A percentile compares a stretch with the other conserved stretches of the same genome.
phyloP scores from a whole-genome alignment of 2,888 invertebrate genomes.

The Pardosa pseudoannulata region DNA sequence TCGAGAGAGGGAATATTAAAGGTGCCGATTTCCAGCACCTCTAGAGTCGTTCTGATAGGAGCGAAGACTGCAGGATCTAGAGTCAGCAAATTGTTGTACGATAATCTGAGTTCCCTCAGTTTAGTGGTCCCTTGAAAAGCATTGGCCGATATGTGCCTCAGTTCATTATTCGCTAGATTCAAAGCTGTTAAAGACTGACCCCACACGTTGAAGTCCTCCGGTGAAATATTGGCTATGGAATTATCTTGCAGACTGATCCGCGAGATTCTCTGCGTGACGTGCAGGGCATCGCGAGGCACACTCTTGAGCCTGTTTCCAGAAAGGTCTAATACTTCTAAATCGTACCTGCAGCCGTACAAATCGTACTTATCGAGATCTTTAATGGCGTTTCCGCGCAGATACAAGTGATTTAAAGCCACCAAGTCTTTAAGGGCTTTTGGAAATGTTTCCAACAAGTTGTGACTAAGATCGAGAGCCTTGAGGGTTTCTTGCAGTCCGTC shows the following conservation, averaged over 20 bases:
- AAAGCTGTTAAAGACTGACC: constrained; percentile 89
- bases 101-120: constrained; percentile 76
- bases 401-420: constrained; percentile 82
- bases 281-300: constrained; percentile 72
- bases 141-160: constrained; percentile 87
- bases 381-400: constrained; percentile 86
- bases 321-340: constrained; percentile 73
- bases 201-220: constrained; percentile 87
- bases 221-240: constrained; percentile 62
- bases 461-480: constrained; percentile 73
- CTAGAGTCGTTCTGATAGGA: constrained; percentile 81
- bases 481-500: constrained; percentile 81
- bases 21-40: constrained; percentile 90
- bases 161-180: constrained; percentile 92
- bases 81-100: constrained; percentile 74
- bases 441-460: constrained; percentile 84
- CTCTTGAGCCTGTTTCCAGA: constrained; percentile 72
- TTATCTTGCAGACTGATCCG: constrained; percentile 74
- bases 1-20: constrained; percentile 77
- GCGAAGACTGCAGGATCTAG: constrained; percentile 50
- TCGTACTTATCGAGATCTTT: constrained; percentile 84
- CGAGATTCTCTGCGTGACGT: constrained; percentile 56
- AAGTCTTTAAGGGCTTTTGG: constrained; percentile 81
- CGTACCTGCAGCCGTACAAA: constrained; percentile 78
- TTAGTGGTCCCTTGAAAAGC: constrained; percentile 86